A percentile compares a stretch with the other conserved stretches of the same genome.
Evolutionary conservation across 2,797 vertebrate species (phyloP).

Genomic region (Halcyon leucocephala): DNA sequence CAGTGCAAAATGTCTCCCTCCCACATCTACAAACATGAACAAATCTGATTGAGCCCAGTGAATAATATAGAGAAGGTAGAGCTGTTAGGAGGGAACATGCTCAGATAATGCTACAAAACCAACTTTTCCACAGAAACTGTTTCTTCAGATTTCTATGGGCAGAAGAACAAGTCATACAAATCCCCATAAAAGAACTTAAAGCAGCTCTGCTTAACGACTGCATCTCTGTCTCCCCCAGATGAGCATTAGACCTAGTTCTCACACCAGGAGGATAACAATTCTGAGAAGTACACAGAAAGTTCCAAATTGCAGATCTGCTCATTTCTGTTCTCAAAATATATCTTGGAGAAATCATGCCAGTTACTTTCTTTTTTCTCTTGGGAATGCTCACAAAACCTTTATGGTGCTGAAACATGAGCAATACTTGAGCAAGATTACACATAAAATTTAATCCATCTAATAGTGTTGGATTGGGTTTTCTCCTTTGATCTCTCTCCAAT

Average conservation of each 20-base stretch:
- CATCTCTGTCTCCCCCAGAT: neutral
- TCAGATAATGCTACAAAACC: neutral
- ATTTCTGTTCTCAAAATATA: neutral
- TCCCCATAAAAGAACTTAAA: neutral
- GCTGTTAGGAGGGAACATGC: neutral
- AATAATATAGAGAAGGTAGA: neutral
- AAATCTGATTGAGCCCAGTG: neutral
- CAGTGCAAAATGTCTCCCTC: neutral
- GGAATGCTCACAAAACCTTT: conserved; percentile 19
- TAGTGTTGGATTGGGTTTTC: neutral
- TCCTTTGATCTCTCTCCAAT: conserved; percentile 58
- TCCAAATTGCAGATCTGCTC: neutral
- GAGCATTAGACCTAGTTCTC: neutral
- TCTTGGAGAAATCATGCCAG: neutral
- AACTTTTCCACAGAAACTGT: neutral
- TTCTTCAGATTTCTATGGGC: neutral
- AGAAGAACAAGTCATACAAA: neutral
- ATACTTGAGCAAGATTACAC: conserved; percentile 9
- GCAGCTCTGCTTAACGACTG: neutral
- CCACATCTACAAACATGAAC: neutral
- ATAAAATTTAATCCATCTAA: conserved; percentile 30
- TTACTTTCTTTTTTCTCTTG: conserved; percentile 22
- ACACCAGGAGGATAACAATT: neutral
- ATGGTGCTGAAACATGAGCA: neutral
- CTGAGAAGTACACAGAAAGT: neutral